Base-by-base conservation (phyloP, 2,113 vertebrate genomes). In the Gavia stellata region DNA sequence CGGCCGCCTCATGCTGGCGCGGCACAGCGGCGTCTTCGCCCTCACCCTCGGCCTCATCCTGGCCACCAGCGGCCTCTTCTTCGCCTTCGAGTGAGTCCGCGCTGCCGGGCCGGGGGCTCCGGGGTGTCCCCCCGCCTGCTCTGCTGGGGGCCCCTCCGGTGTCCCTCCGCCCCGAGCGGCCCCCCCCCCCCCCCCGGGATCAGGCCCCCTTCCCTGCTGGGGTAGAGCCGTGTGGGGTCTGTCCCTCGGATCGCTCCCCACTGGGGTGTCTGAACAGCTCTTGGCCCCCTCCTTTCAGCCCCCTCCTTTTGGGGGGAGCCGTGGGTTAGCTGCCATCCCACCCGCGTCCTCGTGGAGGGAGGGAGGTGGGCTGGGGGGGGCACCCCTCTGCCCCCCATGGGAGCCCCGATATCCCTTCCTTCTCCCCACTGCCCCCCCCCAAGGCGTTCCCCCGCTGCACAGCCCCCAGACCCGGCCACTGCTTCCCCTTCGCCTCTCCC, bases 11-110 rank as follows among this genome's bases (percentile, higher is more conserved):
- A 99, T 99, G 94, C 97, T 99, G 78, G 98, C 99, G 40, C 97
- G 98, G 75, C 99, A 99, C 97, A 99, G 98, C 94, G 99, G 99
- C 36, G 98, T 99, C 91, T 98, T 99, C 83, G 98, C 98, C 33
- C 97, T 99, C 97, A 99, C 99, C 42, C 98, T 99, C 96, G 98
- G 98, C 96, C 99, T 99, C 97, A 99, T 99, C 97, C 95, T 99
- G 96, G 95, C 97, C 97, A 99, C 99, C 81, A 98, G 98, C 96
- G 97, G 98, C 96, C 99, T 99, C 98, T 99, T 99, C 98, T 99
- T 99, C 97, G 98, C 98, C 95, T 99, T 99, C 96, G 99, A 99
- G 99, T 99, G 97, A 99, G 99, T 99, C 31, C 19, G 44, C 7
- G 63, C 4, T 10, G 23, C 47, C 25, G 79, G 62, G 24, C 49